Evolutionary conservation across 2,888 invertebrate species (phyloP).

Genomic region (Argynnis bischoffii): DNA sequence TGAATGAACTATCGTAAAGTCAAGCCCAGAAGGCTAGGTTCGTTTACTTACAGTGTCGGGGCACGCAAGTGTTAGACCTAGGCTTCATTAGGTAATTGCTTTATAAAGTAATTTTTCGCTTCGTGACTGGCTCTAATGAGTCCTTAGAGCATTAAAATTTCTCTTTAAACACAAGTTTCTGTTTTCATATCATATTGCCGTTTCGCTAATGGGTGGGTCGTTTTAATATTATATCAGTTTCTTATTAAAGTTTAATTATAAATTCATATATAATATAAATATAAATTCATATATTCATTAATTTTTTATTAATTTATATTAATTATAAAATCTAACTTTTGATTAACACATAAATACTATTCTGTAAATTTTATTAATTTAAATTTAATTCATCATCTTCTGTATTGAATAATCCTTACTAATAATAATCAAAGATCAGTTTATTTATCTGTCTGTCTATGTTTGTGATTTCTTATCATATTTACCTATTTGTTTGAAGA

Average conservation of each 20-base stretch:
- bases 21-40: conserved; percentile 46
- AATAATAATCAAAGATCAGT: too few species aligned
- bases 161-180: conserved; percentile 17
- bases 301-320: not conserved
- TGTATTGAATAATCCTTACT: too few species aligned
- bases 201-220: conserved; percentile 5
- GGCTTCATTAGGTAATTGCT: conserved; percentile 47
- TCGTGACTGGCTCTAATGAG: conserved; percentile 36
- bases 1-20: conserved; percentile 55
- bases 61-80: conserved; percentile 56
- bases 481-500: too few species aligned
- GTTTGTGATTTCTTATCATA: too few species aligned
- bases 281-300: not conserved
- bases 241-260: conserved; percentile 2
- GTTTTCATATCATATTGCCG: conserved; percentile 12
- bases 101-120: conserved; percentile 41
- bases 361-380: too few species aligned
- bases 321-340: not conserved
- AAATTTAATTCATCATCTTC: too few species aligned
- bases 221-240: not conserved
- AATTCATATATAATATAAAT: not conserved
- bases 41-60: conserved; percentile 50
- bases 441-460: too few species aligned
- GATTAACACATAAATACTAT: too few species aligned
- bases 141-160: conserved; percentile 27